Evolutionary conservation across 2,113 vertebrate species (phyloP).

Genomic region (Chaenogobius annularis): DNA sequence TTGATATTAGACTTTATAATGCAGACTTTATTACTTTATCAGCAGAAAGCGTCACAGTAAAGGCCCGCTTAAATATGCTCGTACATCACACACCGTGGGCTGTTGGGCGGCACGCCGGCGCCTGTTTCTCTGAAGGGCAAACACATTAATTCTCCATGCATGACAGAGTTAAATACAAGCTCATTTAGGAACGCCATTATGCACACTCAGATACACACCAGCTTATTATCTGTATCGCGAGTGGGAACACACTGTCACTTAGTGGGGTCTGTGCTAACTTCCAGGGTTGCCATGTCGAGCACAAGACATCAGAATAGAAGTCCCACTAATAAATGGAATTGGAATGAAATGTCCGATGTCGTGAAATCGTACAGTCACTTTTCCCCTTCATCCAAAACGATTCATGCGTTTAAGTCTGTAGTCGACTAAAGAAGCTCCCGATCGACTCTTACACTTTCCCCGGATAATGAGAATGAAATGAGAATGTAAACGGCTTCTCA

Average conservation of each 20-base stretch:
- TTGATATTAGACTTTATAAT: constrained; percentile 9
- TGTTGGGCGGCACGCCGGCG: constrained; percentile 12
- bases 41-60: background rate
- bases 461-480: too few species aligned
- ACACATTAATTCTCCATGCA: constrained; percentile 38
- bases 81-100: constrained; percentile 49
- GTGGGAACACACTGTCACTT: background rate
- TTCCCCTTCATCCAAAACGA: too few species aligned
- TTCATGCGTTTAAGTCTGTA: too few species aligned
- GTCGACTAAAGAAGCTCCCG: too few species aligned
- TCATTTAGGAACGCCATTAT: constrained; percentile 44
- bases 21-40: background rate
- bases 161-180: constrained; percentile 48
- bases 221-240: background rate
- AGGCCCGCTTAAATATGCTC: constrained; percentile 73
- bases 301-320: background rate
- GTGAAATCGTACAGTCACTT: too few species aligned
- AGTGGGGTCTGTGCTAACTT: background rate
- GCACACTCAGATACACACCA: constrained; percentile 9
- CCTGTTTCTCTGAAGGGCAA: constrained; percentile 52
- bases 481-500: too few species aligned
- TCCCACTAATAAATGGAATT: background rate
- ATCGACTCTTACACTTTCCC: too few species aligned
- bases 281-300: background rate
- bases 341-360: background rate